Evolutionary conservation across 2,888 invertebrate species (phyloP), one percentile per base, ranked within the genome.

Genomic region (Masnerella sp.): DNA sequence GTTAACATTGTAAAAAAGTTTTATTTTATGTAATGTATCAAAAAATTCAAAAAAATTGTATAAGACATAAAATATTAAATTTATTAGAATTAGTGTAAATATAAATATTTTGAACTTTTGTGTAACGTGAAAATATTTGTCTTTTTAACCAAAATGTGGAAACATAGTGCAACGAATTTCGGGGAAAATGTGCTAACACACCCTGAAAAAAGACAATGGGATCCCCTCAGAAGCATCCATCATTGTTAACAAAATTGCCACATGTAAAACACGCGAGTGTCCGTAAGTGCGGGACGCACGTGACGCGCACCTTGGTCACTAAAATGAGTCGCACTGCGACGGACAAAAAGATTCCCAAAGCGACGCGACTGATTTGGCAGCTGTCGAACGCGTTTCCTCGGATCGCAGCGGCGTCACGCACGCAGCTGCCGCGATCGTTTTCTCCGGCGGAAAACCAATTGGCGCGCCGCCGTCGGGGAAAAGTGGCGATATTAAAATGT

Each of bases 351-450:
- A 64, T 49, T 49, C n/a, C 30, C 36, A 15, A 30, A 22, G 22
- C 74, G 75, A 67, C 75, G 68, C 70, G 79, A 77, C 77, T 79
- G 82, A 82, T 83, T 83, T 79, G 80, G 81, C 83, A 84, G 83
- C 84, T 84, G 84, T 82, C 83, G 82, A 81, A 81, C 83, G 81
- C 79, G 82, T 82, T 82, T 79, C 72, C 56, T 64, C 7, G 75
- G 43, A 38, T 64, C 28, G 52, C 5, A 8, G 45, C 56, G 2
- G 49, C 47, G 43, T 54, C 54, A 51, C 61, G 36, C 52, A 34
- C 54, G 34, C 61, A 69, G 69, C 69, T 69, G 61, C 54, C 47
- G 54, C 61, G 54, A 70, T 56, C 56, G 62, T 70, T 70, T 69
- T 70, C 58, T 14, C 28, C 36, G 34, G 0, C 22, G 20, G 7